phyloP scores from a whole-genome alignment of 2,797 vertebrate genomes.

The Coregonus suidteri region DNA sequence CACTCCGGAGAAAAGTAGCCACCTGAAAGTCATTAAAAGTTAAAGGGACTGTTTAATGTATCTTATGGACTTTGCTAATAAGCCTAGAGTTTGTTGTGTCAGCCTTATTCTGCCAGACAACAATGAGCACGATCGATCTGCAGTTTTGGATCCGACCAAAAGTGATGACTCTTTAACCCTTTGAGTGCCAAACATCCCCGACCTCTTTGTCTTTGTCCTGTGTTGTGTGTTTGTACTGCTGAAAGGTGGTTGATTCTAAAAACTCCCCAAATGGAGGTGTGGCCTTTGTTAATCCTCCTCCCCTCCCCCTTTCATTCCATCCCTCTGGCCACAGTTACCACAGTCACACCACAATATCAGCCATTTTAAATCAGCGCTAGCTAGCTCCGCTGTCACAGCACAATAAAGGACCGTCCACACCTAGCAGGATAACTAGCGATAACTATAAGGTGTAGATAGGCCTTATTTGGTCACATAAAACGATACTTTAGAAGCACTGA shows the following conservation, averaged over 20 bases:
- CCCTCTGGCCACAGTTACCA: not conserved
- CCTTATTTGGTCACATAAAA: too few species aligned
- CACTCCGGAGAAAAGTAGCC: slow-evolving; percentile 26
- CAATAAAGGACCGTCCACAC: not conserved
- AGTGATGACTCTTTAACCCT: slow-evolving; percentile 80
- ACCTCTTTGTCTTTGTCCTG: slow-evolving; percentile 44
- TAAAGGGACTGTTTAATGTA: slow-evolving; percentile 79
- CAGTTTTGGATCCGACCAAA: slow-evolving; percentile 35
- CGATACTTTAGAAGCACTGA: not conserved
- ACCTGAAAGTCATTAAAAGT: slow-evolving; percentile 77
- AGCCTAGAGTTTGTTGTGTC: slow-evolving; percentile 9
- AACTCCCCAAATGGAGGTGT: slow-evolving; percentile 5
- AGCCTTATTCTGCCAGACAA: slow-evolving; percentile 30
- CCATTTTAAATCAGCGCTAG: not conserved
- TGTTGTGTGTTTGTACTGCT: slow-evolving; percentile 71
- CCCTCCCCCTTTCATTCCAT: slow-evolving; percentile 11
- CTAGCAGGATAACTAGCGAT: not conserved
- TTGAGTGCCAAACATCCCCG: slow-evolving; percentile 76
- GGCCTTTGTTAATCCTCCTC: not conserved
- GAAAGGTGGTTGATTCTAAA: slow-evolving; percentile 78
- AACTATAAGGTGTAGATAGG: not conserved
- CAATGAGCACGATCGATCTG: slow-evolving; percentile 5
- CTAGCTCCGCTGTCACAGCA: not conserved
- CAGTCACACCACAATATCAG: not conserved
- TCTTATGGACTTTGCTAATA: slow-evolving; percentile 27